Conservation (phyloP, 2,888 invertebrate genomes). For the Girardia tigrina region DNA sequence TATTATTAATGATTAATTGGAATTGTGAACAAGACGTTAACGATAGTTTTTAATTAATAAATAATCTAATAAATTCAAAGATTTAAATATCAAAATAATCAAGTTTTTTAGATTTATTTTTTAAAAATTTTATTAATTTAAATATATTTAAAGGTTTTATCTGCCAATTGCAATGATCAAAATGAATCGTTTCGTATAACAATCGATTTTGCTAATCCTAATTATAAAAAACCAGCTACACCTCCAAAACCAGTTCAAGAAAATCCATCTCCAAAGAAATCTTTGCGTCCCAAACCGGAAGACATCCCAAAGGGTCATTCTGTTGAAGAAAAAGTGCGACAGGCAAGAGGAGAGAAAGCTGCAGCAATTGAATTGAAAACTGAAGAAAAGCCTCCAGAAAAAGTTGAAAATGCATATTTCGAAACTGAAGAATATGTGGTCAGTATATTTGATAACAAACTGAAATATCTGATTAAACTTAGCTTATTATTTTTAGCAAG, state of each 20-base stretch:
- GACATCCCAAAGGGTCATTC: conserved; percentile 37
- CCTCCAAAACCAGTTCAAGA: conserved; percentile 38
- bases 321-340: conserved; percentile 31
- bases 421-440: conserved; percentile 46
- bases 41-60: too few species aligned
- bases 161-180: conserved; percentile 46
- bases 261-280: conserved; percentile 32
- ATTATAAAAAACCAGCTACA: conserved; percentile 38
- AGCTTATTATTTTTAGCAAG: conserved; percentile 41
- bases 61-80: too few species aligned
- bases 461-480: neutral
- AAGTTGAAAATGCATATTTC: conserved; percentile 45
- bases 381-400: conserved; percentile 33
- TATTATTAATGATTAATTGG: too few species aligned
- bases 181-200: conserved; percentile 45
- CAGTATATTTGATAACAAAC: neutral
- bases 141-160: conserved; percentile 44
- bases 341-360: conserved; percentile 31
- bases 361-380: conserved; percentile 32
- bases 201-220: conserved; percentile 44
- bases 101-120: too few species aligned
- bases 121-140: too few species aligned
- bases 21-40: too few species aligned
- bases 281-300: conserved; percentile 37
- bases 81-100: too few species aligned